phyloP scores from a whole-genome alignment of 2,797 vertebrate species.

The Myotis myotis region DNA sequence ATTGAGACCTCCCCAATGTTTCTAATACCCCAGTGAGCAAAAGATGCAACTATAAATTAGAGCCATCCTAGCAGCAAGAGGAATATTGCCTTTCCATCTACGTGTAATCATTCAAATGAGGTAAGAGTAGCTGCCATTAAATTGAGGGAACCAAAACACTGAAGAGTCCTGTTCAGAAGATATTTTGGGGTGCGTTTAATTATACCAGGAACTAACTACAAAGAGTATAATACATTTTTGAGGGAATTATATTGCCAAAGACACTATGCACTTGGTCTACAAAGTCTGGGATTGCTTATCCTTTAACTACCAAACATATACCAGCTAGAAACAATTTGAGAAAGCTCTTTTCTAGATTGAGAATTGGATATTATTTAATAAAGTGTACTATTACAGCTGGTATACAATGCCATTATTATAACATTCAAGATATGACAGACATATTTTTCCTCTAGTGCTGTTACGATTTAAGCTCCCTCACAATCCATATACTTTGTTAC shows the following conservation, averaged over 20 bases:
- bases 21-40: neutral
- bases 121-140: neutral
- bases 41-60: neutral
- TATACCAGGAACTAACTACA: neutral
- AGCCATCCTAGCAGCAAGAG: neutral
- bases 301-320: neutral
- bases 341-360: neutral
- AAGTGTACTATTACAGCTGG: neutral
- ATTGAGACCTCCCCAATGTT: neutral
- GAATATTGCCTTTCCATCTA: neutral
- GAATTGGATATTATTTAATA: neutral
- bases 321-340: neutral
- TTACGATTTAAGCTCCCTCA: neutral
- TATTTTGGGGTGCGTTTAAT: neutral
- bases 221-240: neutral
- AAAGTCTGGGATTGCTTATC: neutral
- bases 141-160: neutral
- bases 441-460: constrained; percentile 9
- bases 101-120: neutral
- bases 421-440: neutral
- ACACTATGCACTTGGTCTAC: neutral
- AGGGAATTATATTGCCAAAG: neutral
- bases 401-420: neutral
- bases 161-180: neutral
- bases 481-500: neutral